Base-by-base conservation (phyloP, 2,888 invertebrate species). In the Oxyteleia sp. region DNA sequence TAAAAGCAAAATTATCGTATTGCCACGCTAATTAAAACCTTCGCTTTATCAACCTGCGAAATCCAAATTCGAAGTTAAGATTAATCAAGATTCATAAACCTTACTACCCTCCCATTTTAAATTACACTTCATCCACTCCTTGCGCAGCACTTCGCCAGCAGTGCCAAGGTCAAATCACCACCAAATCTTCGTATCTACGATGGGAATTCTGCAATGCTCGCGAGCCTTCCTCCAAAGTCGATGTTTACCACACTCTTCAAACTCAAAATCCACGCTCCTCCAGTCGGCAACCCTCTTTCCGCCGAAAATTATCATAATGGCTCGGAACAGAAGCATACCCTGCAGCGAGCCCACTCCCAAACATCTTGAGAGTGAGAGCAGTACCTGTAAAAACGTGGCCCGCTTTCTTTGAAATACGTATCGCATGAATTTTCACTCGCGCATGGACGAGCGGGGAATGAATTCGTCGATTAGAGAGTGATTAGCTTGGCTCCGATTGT, bases 291-390 rank as follows among this genome's bases (percentile, higher is more conserved):
- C 88, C 90, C 89, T 90, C 90, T 91, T 92, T 91, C 91, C 91
- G 89, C 87, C 90, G 64, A 88, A 90, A 92, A 92, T 92, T 92
- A 92, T 91, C 92, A 92, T 92, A 92, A 92, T 92, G 90, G 90
- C 90, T 92, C 89, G 89, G 89, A 92, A 92, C 92, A 91, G 92
- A 92, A 92, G 92, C 92, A 91, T 89, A 86, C 89, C 92, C 91
- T 85, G 89, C 85, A 90, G 92, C 91, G 80, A 87, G 78, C 84
- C 87, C 82, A 61, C 86, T 81, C 84, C 84, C 85, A 84, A 87
- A 49, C 55, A 49, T 61, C 53, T 55, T 57, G 43, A 2, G 59
- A 41, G 26, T 35, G 29, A 55, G 16, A 55, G 16, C 51, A 74
- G 45, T 74, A 51, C 49, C 63, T 68, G 68, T 41, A 41, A 51